A percentile compares a stretch with the other conserved stretches of the same genome.
Conservation (phyloP, 1,140 invertebrate species). For the Spodoptera litura region DNA sequence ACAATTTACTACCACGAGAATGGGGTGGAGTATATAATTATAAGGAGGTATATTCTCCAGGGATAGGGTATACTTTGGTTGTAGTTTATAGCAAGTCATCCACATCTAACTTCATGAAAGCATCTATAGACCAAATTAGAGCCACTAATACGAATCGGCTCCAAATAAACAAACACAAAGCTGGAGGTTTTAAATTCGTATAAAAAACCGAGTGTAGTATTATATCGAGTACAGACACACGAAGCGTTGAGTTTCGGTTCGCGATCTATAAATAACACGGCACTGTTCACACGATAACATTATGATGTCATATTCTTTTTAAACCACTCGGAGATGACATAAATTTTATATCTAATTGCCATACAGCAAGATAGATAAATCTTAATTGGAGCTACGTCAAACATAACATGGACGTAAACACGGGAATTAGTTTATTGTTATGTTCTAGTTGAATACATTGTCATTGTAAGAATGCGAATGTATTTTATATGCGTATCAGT, state of each 20-base stretch:
- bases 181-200: no score
- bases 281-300: conserved; percentile 2
- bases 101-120: neutral
- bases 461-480: no score
- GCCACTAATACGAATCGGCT: no score
- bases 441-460: no score
- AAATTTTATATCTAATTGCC: conserved; percentile 17
- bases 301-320: conserved; percentile 26
- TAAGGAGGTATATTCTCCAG: neutral
- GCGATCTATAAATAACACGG: conserved; percentile 27
- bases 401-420: neutral
- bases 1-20: neutral
- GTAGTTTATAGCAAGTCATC: neutral
- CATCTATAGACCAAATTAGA: neutral
- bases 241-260: conserved; percentile 17
- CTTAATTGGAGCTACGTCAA: conserved; percentile 4
- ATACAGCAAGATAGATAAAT: conserved; percentile 12
- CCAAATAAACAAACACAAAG: no score
- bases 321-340: conserved; percentile 11
- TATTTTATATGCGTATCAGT: no score
- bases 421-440: neutral
- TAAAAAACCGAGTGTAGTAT: conserved; percentile 3
- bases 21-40: neutral
- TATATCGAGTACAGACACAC: conserved; percentile 22
- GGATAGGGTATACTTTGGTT: no score